Evolutionary conservation across 1,140 invertebrate species (phyloP).

Genomic region (Hylyphantes graminicola): DNA sequence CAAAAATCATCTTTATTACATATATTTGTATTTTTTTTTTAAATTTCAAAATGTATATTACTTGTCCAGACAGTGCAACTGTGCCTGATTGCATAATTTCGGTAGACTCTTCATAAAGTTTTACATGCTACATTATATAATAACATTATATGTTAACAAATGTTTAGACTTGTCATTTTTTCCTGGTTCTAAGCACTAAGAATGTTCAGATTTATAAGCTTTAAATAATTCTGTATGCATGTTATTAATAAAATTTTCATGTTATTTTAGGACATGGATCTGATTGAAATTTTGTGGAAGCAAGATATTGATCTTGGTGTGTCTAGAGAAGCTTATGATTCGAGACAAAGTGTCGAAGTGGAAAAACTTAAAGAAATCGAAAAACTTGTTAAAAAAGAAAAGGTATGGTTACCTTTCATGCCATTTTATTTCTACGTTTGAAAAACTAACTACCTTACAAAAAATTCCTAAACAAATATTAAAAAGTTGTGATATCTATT

Average conservation of each 20-base stretch:
- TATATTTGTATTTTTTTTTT: background rate
- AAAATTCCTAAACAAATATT: too few species aligned
- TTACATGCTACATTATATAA: too few species aligned
- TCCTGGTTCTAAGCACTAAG: too few species aligned
- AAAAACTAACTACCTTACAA: too few species aligned
- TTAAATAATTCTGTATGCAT: background rate
- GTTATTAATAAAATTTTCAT: background rate
- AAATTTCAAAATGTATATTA: constrained; percentile 15
- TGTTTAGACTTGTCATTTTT: too few species aligned
- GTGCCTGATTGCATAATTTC: background rate
- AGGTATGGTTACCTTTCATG: constrained; percentile 8
- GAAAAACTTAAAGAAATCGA: constrained; percentile 66
- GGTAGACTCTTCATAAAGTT: background rate
- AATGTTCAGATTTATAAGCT: too few species aligned
- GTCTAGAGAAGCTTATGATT: constrained; percentile 73
- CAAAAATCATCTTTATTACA: background rate
- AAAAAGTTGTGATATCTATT: too few species aligned
- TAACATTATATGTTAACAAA: too few species aligned
- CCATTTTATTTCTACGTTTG: too few species aligned
- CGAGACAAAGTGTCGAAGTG: constrained; percentile 68
- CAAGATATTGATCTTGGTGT: constrained; percentile 93
- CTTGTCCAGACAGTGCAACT: background rate
- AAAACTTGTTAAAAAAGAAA: constrained; percentile 17
- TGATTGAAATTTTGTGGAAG: constrained; percentile 92
- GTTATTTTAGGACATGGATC: constrained; percentile 84